Evolutionary conservation across 2,113 vertebrate species (phyloP), one percentile per base, ranked within the genome.

Genomic region (Hyperopisus bebe): DNA sequence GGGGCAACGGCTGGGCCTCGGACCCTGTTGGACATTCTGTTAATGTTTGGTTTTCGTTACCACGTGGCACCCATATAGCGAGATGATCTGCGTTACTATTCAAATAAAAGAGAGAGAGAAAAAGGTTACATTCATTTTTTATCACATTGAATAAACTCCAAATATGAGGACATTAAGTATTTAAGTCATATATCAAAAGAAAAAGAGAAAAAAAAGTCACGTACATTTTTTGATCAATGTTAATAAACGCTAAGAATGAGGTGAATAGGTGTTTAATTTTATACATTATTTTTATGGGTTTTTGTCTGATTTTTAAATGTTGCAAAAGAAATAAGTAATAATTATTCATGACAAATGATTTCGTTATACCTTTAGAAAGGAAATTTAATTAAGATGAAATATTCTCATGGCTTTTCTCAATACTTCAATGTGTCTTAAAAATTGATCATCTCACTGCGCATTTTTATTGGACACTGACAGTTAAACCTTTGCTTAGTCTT

Each of bases 1-100:
- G 39, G 58, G 88, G 21, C 44, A 50, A 70, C 51, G 84, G 42
- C 85, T 91, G 91, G 90, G 86, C 92, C 93, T 82, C 91, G 92
- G 91, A 90, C 92, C 92, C 90, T 90, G 91, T 90, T 93, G 90
- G 93, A 94, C 91, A 93, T 93, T 94, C 93, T 95, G 95, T 96
- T 95, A 95, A 95, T 95, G 94, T 95, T 95, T 94, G 77, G 70
- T 85, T 89, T 90, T 87, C 94, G 94, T 95, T 95, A 94, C 94
- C 93, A 94, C 94, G 95, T 93, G 93, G 94, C 95, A 0, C 95
- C 95, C 95, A 95, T 96, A 95, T 94, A 95, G 95, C 94, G 92
- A 93, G 91, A 95, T 94, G 95, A 93, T 95, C 94, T 96, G 95
- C 94, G 95, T 95, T 95, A 95, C 94, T 95, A 94, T 95, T 94